Evolutionary conservation across 2,797 vertebrate species (phyloP).

Genomic region (Chromobotia macracanthus): DNA sequence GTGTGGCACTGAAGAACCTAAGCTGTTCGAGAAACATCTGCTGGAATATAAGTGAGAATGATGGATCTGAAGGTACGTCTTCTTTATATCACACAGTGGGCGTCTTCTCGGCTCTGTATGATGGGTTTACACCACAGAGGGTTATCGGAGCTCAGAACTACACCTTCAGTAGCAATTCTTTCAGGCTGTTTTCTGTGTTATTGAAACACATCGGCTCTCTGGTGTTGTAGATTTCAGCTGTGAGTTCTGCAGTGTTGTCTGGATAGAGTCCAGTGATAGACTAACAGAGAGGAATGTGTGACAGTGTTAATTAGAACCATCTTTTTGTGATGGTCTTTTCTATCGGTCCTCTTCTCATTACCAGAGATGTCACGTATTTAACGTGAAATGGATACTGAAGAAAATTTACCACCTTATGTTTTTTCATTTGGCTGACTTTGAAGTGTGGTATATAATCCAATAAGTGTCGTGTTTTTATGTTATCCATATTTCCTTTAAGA

Average conservation of each 20-base stretch:
- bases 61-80: background rate
- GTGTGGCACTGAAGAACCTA: conserved; percentile 1
- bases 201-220: background rate
- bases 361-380: background rate
- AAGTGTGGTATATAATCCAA: too few species aligned
- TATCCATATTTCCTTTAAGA: too few species aligned
- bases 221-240: background rate
- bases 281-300: background rate
- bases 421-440: too few species aligned
- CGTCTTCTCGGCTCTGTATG: background rate
- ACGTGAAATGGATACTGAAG: background rate
- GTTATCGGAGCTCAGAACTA: background rate
- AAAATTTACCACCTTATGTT: too few species aligned
- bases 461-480: too few species aligned
- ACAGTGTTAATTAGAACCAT: conserved; percentile 9
- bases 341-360: background rate
- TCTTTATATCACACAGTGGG: background rate
- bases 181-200: background rate
- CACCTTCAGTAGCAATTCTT: background rate
- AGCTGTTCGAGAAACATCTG: background rate
- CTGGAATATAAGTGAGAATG: conserved; percentile 14
- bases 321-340: conserved; percentile 22
- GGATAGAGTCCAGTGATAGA: conserved; percentile 16
- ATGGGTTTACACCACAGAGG: background rate
- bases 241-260: conserved; percentile 20